Evolutionary conservation across 2,797 vertebrate genomes (phyloP).

Genomic region (Salmo trutta): DNA sequence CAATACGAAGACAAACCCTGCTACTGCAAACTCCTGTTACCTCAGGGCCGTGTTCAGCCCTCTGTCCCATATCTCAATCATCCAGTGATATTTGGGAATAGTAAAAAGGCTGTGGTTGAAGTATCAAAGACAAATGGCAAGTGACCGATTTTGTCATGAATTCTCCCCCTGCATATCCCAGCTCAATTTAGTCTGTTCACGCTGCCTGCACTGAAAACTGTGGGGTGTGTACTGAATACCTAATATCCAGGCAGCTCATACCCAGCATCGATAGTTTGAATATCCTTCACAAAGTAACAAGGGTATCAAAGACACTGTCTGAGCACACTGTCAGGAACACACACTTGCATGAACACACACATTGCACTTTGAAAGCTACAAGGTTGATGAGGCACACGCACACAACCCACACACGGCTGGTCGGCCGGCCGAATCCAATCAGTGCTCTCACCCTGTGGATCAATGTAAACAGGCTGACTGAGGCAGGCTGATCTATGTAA

Average conservation of each 20-base stretch:
- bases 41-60: conserved; percentile 15
- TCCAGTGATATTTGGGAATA: conserved; percentile 49
- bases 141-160: conserved; percentile 64
- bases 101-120: conserved; percentile 53
- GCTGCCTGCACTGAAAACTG: conserved; percentile 57
- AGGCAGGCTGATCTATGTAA: conserved; percentile 29
- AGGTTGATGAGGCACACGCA: neutral
- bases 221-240: conserved; percentile 56
- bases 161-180: conserved; percentile 55
- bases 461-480: conserved; percentile 31
- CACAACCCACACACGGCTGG: neutral
- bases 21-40: conserved; percentile 51
- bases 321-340: neutral
- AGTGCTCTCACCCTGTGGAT: conserved; percentile 31
- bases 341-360: conserved; percentile 5
- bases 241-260: conserved; percentile 50
- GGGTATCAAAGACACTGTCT: conserved; percentile 7
- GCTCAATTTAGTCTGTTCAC: conserved; percentile 57
- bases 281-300: conserved; percentile 12
- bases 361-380: neutral
- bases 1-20: conserved; percentile 49
- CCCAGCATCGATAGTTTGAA: conserved; percentile 6
- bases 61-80: conserved; percentile 7
- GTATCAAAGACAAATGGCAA: conserved; percentile 62
- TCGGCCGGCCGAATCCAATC: conserved; percentile 24